Base-by-base conservation (phyloP, 2,888 invertebrate genomes). In the Eledone cirrhosa region DNA sequence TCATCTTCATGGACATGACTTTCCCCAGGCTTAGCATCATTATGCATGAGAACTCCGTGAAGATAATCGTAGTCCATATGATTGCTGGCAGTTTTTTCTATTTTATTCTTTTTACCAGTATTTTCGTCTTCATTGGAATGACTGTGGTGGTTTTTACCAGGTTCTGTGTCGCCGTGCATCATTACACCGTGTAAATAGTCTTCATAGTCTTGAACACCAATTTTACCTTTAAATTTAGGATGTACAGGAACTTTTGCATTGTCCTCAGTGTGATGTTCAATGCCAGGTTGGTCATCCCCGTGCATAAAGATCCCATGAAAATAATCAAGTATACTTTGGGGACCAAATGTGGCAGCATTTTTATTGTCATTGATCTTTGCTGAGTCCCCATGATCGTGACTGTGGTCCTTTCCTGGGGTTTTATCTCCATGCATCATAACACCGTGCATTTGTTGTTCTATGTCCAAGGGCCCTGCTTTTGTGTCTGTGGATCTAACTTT, bases 351-450 rank as follows among this genome's bases (percentile, higher is more conserved):
- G 16, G 22, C 29, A 19, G 16, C 33, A 14, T 31, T 31, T 67
- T 67, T 67, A 4, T 29, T 29, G 8, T 67, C 22, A 11, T 31
- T 67, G 19, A 22, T 33, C 13, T 81, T 78, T 0, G 84, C 78
- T n/a, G 83, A 83, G 24, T 81, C 79, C 48, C 85, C 84, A 48
- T 84, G 85, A 5, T 81, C 80, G 77, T 80, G 80, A n/a, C n/a
- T n/a, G 65, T 86, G 86, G 5, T 82, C 78, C 13, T 83, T 82
- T 1, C 85, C 86, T 13, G 79, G 59, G 0, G 72, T 72, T 7
- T 81, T 80, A 74, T 86, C 86, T 14, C 82, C 82, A 69, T 86
- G 86, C 86, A 86, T 86, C 31, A 86, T 74, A 13, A 86, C 81
- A 0, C 86, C 86, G 74, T 86, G 86, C 13, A 86, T 79, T 80